A percentile compares a stretch with the other conserved stretches of the same genome.
Evolutionary conservation across 64 coral and sea anemone genomes (phyloP).

Genomic region (Pachyseris speciosa): DNA sequence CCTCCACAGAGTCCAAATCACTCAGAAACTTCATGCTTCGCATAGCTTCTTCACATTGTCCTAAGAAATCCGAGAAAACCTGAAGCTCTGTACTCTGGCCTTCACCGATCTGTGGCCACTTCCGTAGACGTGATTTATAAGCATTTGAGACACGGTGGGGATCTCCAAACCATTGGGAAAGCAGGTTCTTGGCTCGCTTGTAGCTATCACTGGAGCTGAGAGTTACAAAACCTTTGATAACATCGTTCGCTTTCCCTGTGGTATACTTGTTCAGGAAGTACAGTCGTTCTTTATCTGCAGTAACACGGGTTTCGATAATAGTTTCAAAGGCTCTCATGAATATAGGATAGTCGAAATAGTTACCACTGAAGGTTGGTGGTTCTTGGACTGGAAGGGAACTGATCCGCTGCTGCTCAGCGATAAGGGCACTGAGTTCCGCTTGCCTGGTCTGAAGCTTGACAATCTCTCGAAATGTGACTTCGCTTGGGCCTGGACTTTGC

Average conservation of each 20-base stretch:
- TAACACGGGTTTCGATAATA: background rate
- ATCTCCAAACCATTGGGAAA: background rate
- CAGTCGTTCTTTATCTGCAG: background rate
- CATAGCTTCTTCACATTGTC: constrained; percentile 34
- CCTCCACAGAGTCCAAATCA: constrained; percentile 38
- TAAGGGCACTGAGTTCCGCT: constrained; percentile 1
- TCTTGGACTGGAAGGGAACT: constrained; percentile 15
- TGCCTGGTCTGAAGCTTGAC: constrained; percentile 11
- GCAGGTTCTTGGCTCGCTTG: background rate
- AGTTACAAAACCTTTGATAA: background rate
- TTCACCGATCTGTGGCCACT: background rate
- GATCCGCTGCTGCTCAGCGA: constrained; percentile 19
- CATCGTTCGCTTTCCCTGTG: background rate
- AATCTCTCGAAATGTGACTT: background rate
- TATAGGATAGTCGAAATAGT: constrained; percentile 15
- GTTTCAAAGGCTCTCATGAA: constrained; percentile 31
- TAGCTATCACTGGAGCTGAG: background rate
- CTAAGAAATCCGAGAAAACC: constrained; percentile 15
- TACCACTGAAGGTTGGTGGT: constrained; percentile 11
- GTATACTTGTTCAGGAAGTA: background rate
- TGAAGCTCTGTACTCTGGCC: background rate
- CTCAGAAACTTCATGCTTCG: constrained; percentile 18
- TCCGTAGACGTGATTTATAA: background rate
- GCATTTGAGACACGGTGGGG: background rate
- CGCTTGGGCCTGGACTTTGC: background rate